Conservation (phyloP, 2,888 invertebrate genomes). For the Trissolcus brochymenae region DNA sequence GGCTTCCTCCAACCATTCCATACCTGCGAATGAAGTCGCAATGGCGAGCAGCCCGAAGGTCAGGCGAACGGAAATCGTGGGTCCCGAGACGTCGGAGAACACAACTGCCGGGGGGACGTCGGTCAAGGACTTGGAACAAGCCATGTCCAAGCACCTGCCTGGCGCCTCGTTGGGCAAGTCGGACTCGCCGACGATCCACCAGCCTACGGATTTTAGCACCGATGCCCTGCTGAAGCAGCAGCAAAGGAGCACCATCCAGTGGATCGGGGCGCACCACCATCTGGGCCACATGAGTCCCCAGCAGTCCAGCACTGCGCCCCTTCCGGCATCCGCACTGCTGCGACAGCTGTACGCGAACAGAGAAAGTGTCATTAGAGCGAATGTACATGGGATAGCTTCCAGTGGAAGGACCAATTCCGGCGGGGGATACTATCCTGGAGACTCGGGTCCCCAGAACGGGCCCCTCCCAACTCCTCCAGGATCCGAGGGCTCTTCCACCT, state of each 20-base stretch:
- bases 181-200: constrained; percentile 79
- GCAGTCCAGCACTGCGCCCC: constrained; percentile 79
- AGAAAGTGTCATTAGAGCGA: constrained; percentile 96
- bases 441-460: constrained; percentile 79
- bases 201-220: constrained; percentile 91
- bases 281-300: constrained; percentile 80
- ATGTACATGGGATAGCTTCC: constrained; percentile 81
- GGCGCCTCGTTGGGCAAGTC: constrained; percentile 77
- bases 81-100: constrained; percentile 61
- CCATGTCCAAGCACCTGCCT: constrained; percentile 96
- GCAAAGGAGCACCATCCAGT: constrained; percentile 90
- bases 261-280: constrained; percentile 90
- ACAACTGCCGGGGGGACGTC: constrained; percentile 77
- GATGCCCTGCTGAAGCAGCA: constrained; percentile 89
- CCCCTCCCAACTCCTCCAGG: constrained; percentile 94
- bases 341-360: constrained; percentile 91
- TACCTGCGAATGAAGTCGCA: constrained; percentile 73
- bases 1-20: constrained; percentile 81
- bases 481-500: constrained; percentile 87
- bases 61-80: constrained; percentile 62
- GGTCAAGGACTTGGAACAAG: constrained; percentile 95
- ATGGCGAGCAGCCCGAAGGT: constrained; percentile 72
- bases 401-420: constrained; percentile 71
- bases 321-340: constrained; percentile 92
- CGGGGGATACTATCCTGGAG: constrained; percentile 69